Base-by-base conservation (phyloP, 2,888 invertebrate species). In the Abscondita cerata region DNA sequence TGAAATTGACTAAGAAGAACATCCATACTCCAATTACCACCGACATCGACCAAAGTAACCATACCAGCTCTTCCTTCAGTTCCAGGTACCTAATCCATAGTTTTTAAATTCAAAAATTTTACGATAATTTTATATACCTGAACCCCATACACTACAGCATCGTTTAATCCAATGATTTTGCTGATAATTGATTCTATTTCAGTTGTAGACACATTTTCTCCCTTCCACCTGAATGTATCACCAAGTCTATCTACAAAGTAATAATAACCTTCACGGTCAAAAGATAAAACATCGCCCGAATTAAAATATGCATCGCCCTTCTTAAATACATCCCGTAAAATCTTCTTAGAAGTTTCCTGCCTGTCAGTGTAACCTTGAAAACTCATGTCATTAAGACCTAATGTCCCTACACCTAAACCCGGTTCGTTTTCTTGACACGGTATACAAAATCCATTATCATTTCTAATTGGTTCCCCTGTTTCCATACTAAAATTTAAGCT, bases 221-320 rank as follows among this genome's bases (percentile, higher is more conserved):
- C 41, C 16, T 41, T 41, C 41, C 41, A 96, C 53, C 80, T 78
- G 81, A 89, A 92, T 0, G 92, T 92, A 80, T 92, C 92, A 1
- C 92, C 92, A 51, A 89, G 91, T 76, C 98, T 87, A 81, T 98
- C 97, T 71, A 89, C 91, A 84, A 98, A 98, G 82, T 88, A 97
- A 75, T 93, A 88, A 81, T 95, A 96, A 36, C 97, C 97, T 11
- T 90, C 84, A 69, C 95, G 91, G 79, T 98, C 97, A 82, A 90
- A 90, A 38, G 93, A 88, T 66, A 98, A 82, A 72, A 97, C 87
- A 82, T 98, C 98, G 59, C 92, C 91, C 52, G 95, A 92, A 73
- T 96, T 89, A 81, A 98, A 99, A 67, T 89, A 95, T 53, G 87
- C 84, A 81, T 99, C 98, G 33, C 96, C 98, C 67, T 88, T 86